Conservation (phyloP, 2,797 vertebrate genomes). For the Hipposideros larvatus region DNA sequence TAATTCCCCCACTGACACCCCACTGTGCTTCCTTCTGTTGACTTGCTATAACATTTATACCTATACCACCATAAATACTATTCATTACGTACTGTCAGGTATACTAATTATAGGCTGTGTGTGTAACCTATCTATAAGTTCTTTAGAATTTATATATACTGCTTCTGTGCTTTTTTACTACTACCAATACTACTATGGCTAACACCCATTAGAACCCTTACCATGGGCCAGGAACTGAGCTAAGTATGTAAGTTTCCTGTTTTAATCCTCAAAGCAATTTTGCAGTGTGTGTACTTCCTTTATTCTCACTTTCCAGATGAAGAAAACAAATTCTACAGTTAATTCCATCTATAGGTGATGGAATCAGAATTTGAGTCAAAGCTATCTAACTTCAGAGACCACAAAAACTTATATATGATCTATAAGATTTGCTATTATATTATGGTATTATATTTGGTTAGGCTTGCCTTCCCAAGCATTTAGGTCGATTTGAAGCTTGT, state of each 20-base stretch:
- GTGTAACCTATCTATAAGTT: neutral
- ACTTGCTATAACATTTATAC: neutral
- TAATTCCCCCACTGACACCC: neutral
- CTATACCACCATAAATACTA: neutral
- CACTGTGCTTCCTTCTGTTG: neutral
- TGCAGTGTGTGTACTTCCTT: neutral
- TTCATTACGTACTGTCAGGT: slow-evolving; percentile 26
- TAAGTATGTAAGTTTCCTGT: neutral
- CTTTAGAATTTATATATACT: slow-evolving; percentile 13
- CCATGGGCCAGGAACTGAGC: neutral
- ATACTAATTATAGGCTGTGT: neutral
- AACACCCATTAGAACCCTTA: neutral
- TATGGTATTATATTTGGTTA: neutral
- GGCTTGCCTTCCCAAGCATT: neutral
- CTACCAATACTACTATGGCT: neutral
- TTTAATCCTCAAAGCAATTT: slow-evolving; percentile 34
- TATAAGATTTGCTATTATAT: neutral
- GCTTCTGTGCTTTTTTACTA: neutral
- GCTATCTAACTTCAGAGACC: neutral
- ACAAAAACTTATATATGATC: neutral
- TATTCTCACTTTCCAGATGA: slow-evolving; percentile 1
- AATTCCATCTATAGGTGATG: neutral
- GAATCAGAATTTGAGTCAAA: neutral
- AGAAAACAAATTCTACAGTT: neutral
- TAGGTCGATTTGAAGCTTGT: neutral